Evolutionary conservation across 2,797 vertebrate genomes (phyloP), one percentile per base, ranked within the genome.

Genomic region (Masticophis lateralis): DNA sequence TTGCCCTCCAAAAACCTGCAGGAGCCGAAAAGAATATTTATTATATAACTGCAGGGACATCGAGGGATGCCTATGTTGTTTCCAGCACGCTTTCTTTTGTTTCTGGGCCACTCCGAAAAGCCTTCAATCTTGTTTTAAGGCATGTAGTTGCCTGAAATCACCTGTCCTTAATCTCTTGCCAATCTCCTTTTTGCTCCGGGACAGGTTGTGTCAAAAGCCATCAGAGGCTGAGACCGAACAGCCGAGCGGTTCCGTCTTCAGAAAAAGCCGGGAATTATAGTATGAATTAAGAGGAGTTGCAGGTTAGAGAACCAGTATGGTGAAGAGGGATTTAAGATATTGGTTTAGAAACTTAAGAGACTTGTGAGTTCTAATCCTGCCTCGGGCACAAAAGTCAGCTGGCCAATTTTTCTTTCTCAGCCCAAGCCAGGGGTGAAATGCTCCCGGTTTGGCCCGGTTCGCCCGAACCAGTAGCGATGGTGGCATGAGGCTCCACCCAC

Each of bases 221-320:
- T 87, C 92, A 91, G 95, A 92, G 95, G 94, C 66, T 91, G 89
- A 66, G 93, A 95, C 88, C 55, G 92, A 13, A 59, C 89, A 93
- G 92, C 86, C 1, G 47, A 69, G 91, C 51, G 79, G 2, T 9
- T 91, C 91, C 60, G 12, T 92, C 95, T 94, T 94, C 6, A 27
- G 91, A 91, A 94, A 7, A 79, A 97, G 96, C 96, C 83, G 91
- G 96, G 74, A 74, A 55, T 94, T 89, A 93, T 14, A 56, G 53
- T 56, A 14, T 1, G 55, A 14, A 56, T 56, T 3, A 56, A 56
- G 97, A 98, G 96, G 97, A 97, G 95, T 57, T 91, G 90, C 95
- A 97, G 98, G 97, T 95, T 95, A 97, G 97, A 97, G 57, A 59
- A 59, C 57, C 57, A 59, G 57, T 10, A 60, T 60, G 59, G 59